Conservation (phyloP, 2,888 invertebrate genomes). For the Pammene fasciana region DNA sequence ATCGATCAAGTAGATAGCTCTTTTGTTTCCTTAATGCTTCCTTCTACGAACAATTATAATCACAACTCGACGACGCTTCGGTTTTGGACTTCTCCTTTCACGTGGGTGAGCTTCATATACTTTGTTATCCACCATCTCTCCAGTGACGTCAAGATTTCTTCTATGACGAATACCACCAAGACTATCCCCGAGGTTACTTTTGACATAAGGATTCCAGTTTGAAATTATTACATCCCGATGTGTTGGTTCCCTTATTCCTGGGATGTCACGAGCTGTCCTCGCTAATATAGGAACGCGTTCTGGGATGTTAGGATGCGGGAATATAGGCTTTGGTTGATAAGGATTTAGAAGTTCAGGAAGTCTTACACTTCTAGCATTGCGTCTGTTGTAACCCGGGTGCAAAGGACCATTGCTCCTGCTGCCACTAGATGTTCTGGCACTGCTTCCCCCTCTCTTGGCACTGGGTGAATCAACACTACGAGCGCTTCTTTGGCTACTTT, state of each 20-base stretch:
- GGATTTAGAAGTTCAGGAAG: constrained; percentile 31
- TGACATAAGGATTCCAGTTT: constrained; percentile 59
- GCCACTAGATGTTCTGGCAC: background rate
- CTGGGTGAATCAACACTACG: background rate
- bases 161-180: constrained; percentile 45
- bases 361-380: constrained; percentile 42
- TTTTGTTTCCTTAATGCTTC: constrained; percentile 19
- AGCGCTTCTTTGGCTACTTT: no score
- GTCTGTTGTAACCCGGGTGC: constrained; percentile 28
- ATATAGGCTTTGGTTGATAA: constrained; percentile 36
- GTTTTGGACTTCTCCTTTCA: constrained; percentile 18
- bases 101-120: constrained; percentile 3
- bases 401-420: constrained; percentile 23
- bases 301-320: constrained; percentile 38
- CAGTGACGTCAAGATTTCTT: constrained; percentile 42
- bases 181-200: constrained; percentile 54
- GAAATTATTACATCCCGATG: constrained; percentile 55
- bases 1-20: background rate
- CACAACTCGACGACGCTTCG: constrained; percentile 13
- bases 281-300: constrained; percentile 43
- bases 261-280: constrained; percentile 45
- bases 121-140: constrained; percentile 5
- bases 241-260: constrained; percentile 50
- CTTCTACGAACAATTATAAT: constrained; percentile 16
- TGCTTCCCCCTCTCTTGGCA: background rate